Base-by-base conservation (phyloP, 2,888 invertebrate genomes). In the Agonopterix alstromeriana region DNA sequence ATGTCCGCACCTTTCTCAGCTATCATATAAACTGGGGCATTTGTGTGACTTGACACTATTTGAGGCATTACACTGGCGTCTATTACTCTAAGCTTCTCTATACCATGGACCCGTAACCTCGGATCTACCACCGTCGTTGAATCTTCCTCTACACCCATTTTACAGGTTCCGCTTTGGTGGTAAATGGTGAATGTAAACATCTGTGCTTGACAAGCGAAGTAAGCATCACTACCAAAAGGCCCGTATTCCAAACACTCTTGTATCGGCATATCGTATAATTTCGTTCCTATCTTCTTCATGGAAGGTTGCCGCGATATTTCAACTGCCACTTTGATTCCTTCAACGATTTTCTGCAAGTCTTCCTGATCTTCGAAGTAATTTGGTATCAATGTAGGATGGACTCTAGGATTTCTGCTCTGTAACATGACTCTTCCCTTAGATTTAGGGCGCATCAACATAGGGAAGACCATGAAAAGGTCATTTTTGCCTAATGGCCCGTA, bases 51-150 rank as follows among this genome's bases (percentile, higher is more conserved):
- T 0, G 94, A 92, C 0, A 93, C 91, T 42, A 95, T 92, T 70
- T 91, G 91, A 0, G 95, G 95, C 91, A 95, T 95, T 42, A 95
- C 90, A 55, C 94, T 94, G 0, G 94, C 94, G 67, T 95, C 95
- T 50, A 94, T 92, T 0, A 95, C 94, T 55, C 95, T 83, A 41
- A 95, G 77, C 3, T 91, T 90, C 10, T 89, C 78, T 9, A 95
- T 83, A 5, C 94, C 95, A 61, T 93, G 91, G 0, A 93, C 92
- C 56, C 83, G 82, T 48, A 93, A 67, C 58, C 90, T 79, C 1
- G 91, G 81, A 65, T 93, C 91, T 0, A 94, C 93, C 0, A 94
- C 94, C 0, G 93, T 89, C 7, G 86, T 77, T 8, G 90, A 89
- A 65, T 93, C 92, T 1, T 60, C 68, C 36, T 65, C 58, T 0